Evolutionary conservation across 2,888 invertebrate genomes (phyloP), one percentile per base, ranked within the genome.

Genomic region (Drosophila meridiana): DNA sequence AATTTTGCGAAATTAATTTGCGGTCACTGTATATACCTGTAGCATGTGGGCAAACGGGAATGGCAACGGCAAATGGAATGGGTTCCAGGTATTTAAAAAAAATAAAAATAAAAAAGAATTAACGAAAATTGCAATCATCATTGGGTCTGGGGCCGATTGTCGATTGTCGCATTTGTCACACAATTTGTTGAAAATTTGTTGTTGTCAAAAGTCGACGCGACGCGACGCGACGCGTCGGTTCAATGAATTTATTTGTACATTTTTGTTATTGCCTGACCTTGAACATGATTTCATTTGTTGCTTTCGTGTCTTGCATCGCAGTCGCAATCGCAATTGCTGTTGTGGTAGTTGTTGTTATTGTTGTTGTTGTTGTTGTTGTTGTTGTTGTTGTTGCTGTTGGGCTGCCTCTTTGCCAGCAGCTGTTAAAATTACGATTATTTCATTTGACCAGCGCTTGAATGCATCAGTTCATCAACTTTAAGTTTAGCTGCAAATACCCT

Each of bases 221-320:
- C 14, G 28, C 30, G 30, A 52, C 75, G 76, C 50, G 52, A 6
- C 36, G 53, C 53, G 38, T 52, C 80, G 76, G 89, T 89, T 85
- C 89, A 87, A 77, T 77, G 89, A 89, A 83, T 89, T 73, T 89
- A 70, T 77, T 73, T 59, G 56, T 57, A 40, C 62, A 74, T 66
- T 69, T 67, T 67, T 69, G 56, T 56, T 57, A 71, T 56, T 56
- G 60, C 36, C 53, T 74, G 89, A 85, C 85, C 85, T 85, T 85
- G 87, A 85, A 84, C 75, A 79, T 81, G 56, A 77, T 79, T 84
- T 67, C 73, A 66, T 77, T 69, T 69, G 63, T 32, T 74, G 55
- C 68, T 57, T 72, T 55, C 53, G 60, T 63, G 38, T 47, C 42
- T 53, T 52, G 56, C 47, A 56, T 43, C 26, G 40, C 14, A 43